Percentiles rank a stretch among this genome's conserved stretches.
These are phyloP conservation scores for Galerucella calmariensis DNA, from an alignment of 2,888 invertebrate species.

Conservation along the genomic window DNA sequence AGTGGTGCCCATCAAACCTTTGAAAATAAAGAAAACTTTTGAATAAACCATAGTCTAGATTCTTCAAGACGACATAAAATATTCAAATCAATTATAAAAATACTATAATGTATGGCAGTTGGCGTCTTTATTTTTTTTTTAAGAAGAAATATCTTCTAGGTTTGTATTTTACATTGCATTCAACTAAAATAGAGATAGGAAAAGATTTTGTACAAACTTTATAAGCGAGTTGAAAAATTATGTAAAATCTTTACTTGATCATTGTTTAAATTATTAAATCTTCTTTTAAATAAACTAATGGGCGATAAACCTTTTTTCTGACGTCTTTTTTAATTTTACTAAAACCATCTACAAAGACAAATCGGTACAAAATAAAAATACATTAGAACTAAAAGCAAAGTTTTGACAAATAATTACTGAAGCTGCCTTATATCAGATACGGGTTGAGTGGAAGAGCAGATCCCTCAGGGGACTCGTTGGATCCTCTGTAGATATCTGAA, in stretches of 20 bases:
- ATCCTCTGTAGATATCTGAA: too few species aligned
- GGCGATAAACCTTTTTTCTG: too few species aligned
- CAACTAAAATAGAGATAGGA: conserved; percentile 28
- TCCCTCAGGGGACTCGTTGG: too few species aligned
- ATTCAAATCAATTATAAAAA: conserved; percentile 33
- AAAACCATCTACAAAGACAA: neutral
- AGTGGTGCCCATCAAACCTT: conserved; percentile 54
- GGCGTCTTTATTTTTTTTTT: conserved; percentile 28
- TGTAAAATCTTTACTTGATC: neutral
- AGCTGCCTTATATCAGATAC: too few species aligned
- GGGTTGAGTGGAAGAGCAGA: too few species aligned
- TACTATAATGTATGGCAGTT: conserved; percentile 44
- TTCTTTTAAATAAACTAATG: neutral
- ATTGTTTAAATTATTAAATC: neutral
- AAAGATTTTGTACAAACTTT: conserved; percentile 7
- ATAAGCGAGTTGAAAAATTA: neutral
- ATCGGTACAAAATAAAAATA: too few species aligned
- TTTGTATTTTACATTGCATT: conserved; percentile 21
- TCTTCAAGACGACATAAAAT: conserved; percentile 28
- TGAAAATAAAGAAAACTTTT: conserved; percentile 44
- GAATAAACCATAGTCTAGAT: conserved; percentile 48
- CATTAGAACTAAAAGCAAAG: too few species aligned
- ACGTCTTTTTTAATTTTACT: too few species aligned
- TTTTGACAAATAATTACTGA: too few species aligned
- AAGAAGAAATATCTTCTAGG: conserved; percentile 22